Evolutionary conservation across 2,888 invertebrate species (phyloP), one percentile per base, ranked within the genome.

Genomic region (Nasonia oneida): DNA sequence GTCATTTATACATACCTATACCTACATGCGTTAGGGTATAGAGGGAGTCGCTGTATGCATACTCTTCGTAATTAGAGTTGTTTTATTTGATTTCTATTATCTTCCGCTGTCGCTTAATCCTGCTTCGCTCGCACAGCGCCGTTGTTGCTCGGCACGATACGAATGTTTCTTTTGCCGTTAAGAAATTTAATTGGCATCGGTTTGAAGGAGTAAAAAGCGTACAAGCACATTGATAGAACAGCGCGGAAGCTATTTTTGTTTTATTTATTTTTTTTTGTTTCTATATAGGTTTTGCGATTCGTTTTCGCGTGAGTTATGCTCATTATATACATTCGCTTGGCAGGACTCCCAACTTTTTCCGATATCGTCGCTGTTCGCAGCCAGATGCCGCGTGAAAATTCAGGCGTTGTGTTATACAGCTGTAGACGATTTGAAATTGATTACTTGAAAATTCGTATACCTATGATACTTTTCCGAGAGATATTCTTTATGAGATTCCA

Each of bases 301-400:
- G 23, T 67, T 67, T 67, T 33, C 67, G 67, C 12, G 2, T 33
- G 67, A 67, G 29, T 4, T 67, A 67, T n/a, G 10, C 2, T 61
- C 61, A 33, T 67, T 67, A 33, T 29, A 15, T 33, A 29, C 67
- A 0, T 29, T 29, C 33, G 29, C 67, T 67, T 67, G 67, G 29
- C 67, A 67, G 67, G 14, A 15, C 5, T 67, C 67, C 67, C 67
- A 67, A 67, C n/a, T 67, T 67, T 33, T 67, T 67, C 67, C 29
- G n/a, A 67, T 67, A 67, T 33, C 33, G 33, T 3, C 3, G 14
- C 29, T 29, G 6, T 67, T 67, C 4, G 29, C n/a, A 61, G 57
- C 57, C n/a, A 61, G 33, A 67, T 64, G n/a, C 57, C 23, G 6
- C 3, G 29, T 64, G 1, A 64, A 64, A 64, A 64, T n/a, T 5